Base-by-base conservation (phyloP, 2,888 invertebrate species). In the Parnassius apollo region DNA sequence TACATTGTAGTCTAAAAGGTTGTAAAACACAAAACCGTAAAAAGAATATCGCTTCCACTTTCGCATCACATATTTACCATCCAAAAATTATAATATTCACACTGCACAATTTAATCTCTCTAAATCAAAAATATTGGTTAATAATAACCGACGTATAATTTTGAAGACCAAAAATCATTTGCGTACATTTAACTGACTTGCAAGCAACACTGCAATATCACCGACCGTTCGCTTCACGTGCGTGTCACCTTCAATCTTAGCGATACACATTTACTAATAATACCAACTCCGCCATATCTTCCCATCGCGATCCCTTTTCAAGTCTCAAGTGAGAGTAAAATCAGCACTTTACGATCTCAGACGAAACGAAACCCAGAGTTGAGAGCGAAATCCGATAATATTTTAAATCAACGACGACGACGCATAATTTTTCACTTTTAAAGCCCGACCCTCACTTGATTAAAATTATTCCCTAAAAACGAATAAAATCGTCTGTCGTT, bases 391-490 rank as follows among this genome's bases (percentile, higher is more conserved):
- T 54, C 50, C 42, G 54, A 54, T 58, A 54, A 56, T 61, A 61
- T 57, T 59, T 59, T 51, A 59, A 59, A 51, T 44, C 35, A 35
- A 18, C 45, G 48, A n/a, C 42, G 46, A 45, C 42, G 46, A 45
- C 48, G 63, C 48, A 48, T 55, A 46, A 57, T 64, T 52, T 58
- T 59, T 56, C 51, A 51, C 56, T 48, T 59, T 51, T 56, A 56
- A 44, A 42, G 4, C 18, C 44, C 44, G 60, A 48, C 51, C 55
- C 61, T 12, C 12, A 42, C 48, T 13, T 55, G 12, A 45, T 42
- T 42, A 18, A 61, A 51, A 45, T 49, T 49, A 50, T 57, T 56
- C 56, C 46, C 25, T 35, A 35, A 46, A 57, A 35, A 45, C 35
- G 35, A 49, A 50, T 42, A 49, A 45, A 55, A 50, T 55, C 48